Base-by-base conservation (phyloP, 2,888 invertebrate species). In the Aporophyla nigra region DNA sequence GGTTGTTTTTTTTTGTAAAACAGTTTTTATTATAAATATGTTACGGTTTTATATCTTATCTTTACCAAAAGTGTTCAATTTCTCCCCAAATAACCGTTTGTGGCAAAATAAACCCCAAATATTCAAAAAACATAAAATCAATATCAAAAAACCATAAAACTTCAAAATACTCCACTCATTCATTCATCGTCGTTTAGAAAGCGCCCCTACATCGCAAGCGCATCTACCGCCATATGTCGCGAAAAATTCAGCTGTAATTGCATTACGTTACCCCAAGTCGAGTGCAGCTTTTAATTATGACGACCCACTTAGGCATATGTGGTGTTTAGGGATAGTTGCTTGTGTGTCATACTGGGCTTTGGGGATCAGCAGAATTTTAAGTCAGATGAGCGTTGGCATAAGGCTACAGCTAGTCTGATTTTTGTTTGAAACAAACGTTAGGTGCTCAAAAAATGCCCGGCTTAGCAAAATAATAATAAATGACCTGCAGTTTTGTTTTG, bases 181-280 rank as follows among this genome's bases (percentile, higher is more conserved):
- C 77, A 74, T 80, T 74, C 78, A 58, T 75, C 62, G 68, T 76
- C 82, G 73, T 86, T 83, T 86, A 85, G 78, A 93, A 92, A 71
- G 46, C 33, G 92, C 92, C 76, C 81, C 80, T 89, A 87, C 88
- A 82, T 70, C 68, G 83, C 88, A 86, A 90, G 89, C 87, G 91
- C 89, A 91, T 88, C 90, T 87, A 72, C 83, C 80, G 96, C 96
- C 96, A 96, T 96, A 96, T 96, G 96, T 94, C 95, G 96, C 94
- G 95, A 96, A 96, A 96, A 96, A 96, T 95, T 95, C 94, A 90
- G 91, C 92, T 91, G 92, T 96, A 96, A 96, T 96, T 96, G 96
- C 94, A 96, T 96, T 96, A 96, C 90, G 93, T 91, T 92, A 94
- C 96, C 95, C 96, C 90, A 92, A 95, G 94, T 93, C 88, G 93